A percentile compares a stretch with the other conserved stretches of the same genome.
These are phyloP conservation scores for Panthera leo DNA, from an alignment of 2,113 vertebrate species.

Conservation along the genomic window DNA sequence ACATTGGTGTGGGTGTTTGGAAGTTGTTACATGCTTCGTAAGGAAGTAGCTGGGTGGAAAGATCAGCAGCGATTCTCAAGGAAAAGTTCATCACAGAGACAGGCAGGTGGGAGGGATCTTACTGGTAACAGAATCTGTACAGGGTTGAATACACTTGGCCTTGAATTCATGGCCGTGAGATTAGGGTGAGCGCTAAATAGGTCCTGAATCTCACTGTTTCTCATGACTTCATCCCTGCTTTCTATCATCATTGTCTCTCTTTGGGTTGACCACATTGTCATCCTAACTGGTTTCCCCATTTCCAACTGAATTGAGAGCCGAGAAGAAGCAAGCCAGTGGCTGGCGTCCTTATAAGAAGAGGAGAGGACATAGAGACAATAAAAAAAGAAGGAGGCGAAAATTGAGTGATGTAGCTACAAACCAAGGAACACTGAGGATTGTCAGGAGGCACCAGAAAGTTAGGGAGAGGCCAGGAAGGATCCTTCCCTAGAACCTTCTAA, in stretches of 20 bases:
- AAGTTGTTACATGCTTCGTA: not conserved
- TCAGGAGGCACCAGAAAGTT: not conserved
- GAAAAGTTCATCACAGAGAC: not conserved
- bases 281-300: not conserved
- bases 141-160: not conserved
- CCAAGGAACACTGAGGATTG: not conserved
- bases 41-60: not conserved
- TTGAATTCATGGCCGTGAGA: not conserved
- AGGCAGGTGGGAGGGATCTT: not conserved
- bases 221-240: not conserved
- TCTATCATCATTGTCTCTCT: not conserved
- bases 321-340: not conserved
- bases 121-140: not conserved
- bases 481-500: not conserved
- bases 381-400: not conserved
- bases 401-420: rapidly evolving
- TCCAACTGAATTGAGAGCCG: not conserved
- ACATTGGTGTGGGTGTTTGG: not conserved
- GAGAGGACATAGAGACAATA: not conserved
- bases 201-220: not conserved
- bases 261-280: not conserved
- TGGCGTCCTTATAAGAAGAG: not conserved
- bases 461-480: not conserved
- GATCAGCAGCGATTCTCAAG: not conserved
- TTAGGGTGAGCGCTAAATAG: not conserved